These are phyloP conservation scores for Varecia variegata DNA, from an alignment of 2,797 vertebrate species.

Conservation along the genomic window DNA sequence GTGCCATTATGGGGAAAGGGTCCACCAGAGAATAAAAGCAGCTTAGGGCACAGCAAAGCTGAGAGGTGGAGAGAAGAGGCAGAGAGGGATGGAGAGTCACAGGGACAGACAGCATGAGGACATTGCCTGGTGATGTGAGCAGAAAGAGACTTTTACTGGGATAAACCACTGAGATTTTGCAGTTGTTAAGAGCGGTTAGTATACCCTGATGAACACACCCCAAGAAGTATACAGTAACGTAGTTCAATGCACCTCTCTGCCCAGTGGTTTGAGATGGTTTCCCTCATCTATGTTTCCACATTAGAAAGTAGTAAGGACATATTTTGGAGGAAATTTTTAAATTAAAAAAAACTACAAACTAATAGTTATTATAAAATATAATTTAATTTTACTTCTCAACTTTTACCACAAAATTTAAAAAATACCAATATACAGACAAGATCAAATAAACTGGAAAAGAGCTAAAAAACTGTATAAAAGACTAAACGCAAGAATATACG, in stretches of 20 bases:
- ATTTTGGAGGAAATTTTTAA: background rate
- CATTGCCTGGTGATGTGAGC: background rate
- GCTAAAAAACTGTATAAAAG: slow-evolving; percentile 19
- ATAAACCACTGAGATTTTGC: background rate
- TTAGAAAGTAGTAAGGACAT: background rate
- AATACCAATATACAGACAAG: slow-evolving; percentile 54
- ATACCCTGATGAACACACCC: background rate
- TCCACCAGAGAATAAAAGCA: background rate
- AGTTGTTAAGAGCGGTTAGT: background rate
- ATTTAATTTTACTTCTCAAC: slow-evolving; percentile 61
- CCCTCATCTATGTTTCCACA: background rate
- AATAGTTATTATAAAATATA: slow-evolving; percentile 64
- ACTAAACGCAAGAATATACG: background rate
- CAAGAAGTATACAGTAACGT: background rate
- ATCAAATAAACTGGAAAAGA: slow-evolving; percentile 45
- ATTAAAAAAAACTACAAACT: background rate
- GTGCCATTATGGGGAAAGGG: background rate
- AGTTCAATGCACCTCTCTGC: background rate
- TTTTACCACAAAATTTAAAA: slow-evolving; percentile 56
- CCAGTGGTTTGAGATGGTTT: background rate
- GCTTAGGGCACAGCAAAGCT: background rate
- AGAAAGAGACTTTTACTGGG: background rate
- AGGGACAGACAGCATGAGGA: background rate
- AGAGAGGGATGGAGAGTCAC: background rate
- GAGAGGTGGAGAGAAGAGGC: background rate